Conservation (phyloP, 2,113 vertebrate genomes). For the Caranx ignobilis region DNA sequence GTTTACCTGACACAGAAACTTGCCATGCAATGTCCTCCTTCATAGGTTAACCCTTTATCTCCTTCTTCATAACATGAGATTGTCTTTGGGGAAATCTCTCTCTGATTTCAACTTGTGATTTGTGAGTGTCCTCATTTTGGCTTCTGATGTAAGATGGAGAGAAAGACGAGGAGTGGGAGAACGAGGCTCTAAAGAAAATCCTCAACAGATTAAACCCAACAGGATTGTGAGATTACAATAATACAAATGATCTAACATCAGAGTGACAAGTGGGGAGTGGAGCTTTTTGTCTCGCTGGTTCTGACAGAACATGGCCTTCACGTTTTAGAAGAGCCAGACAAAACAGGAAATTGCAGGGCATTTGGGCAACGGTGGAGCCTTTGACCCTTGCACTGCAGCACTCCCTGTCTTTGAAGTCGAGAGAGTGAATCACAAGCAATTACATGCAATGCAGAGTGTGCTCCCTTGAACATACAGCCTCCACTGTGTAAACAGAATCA, state of each 20-base stretch:
- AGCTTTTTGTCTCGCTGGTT: constrained; percentile 47
- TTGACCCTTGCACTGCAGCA: constrained; percentile 78
- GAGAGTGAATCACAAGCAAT: constrained; percentile 81
- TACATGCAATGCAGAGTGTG: constrained; percentile 74
- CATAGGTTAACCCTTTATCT: too few relatives aligned
- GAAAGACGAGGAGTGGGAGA: constrained; percentile 38
- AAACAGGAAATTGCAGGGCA: constrained; percentile 83
- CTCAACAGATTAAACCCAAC: neutral
- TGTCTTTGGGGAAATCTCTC: constrained; percentile 5
- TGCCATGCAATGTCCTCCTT: neutral
- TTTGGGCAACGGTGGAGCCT: constrained; percentile 75
- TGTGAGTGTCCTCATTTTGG: constrained; percentile 17
- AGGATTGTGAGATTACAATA: neutral
- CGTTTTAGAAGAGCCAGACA: constrained; percentile 66
- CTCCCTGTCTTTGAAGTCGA: constrained; percentile 79
- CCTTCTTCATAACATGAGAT: neutral
- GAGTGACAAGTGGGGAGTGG: constrained; percentile 4
- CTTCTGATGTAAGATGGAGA: constrained; percentile 51
- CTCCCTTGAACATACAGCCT: constrained; percentile 72
- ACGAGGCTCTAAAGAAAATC: constrained; percentile 23
- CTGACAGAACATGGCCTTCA: constrained; percentile 42
- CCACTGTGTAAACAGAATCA: constrained; percentile 77
- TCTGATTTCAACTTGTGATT: constrained; percentile 36
- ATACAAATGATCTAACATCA: neutral
- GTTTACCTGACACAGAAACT: neutral